phyloP scores from a whole-genome alignment of 1,140 invertebrate species.

The Ips nitidus region DNA sequence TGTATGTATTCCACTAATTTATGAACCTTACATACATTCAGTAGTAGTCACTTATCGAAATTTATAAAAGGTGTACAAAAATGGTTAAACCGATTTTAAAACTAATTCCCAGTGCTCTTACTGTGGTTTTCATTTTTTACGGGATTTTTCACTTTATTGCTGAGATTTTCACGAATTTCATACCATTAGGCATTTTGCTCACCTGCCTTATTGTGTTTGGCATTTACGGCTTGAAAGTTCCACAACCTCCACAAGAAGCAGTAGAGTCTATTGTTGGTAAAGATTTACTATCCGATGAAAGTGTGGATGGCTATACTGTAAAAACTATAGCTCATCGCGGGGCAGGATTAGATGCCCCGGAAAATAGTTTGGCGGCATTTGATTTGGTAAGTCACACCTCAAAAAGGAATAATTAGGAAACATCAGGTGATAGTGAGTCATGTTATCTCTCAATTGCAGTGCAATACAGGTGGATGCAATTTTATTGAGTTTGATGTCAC shows the following conservation, averaged over 20 bases:
- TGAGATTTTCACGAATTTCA: constrained; percentile 39
- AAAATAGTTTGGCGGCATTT: constrained; percentile 71
- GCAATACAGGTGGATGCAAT: constrained; percentile 64
- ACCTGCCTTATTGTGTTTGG: constrained; percentile 35
- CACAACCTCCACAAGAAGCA: constrained; percentile 45
- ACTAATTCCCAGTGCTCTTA: constrained; percentile 35
- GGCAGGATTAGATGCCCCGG: constrained; percentile 70
- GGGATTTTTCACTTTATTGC: constrained; percentile 34
- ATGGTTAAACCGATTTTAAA: constrained; percentile 30
- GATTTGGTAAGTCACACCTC: constrained; percentile 58
- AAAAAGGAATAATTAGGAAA: too few relatives aligned
- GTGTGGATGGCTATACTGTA: constrained; percentile 52
- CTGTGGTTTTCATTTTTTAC: constrained; percentile 32
- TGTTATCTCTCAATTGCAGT: constrained; percentile 52
- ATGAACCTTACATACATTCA: too few relatives aligned
- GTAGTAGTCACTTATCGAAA: too few relatives aligned
- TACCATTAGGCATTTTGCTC: constrained; percentile 45
- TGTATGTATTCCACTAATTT: too few relatives aligned
- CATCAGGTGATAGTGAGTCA: too few relatives aligned
- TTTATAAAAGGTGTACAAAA: not conserved
- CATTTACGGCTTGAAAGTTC: constrained; percentile 45
- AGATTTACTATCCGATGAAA: constrained; percentile 48
- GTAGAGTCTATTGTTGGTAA: constrained; percentile 55
- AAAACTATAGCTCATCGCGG: constrained; percentile 67
- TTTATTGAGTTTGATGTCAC: constrained; percentile 77